Percentiles rank a stretch among this genome's conserved stretches.
Conservation (phyloP, 2,888 invertebrate genomes). For the Anodontia alba region DNA sequence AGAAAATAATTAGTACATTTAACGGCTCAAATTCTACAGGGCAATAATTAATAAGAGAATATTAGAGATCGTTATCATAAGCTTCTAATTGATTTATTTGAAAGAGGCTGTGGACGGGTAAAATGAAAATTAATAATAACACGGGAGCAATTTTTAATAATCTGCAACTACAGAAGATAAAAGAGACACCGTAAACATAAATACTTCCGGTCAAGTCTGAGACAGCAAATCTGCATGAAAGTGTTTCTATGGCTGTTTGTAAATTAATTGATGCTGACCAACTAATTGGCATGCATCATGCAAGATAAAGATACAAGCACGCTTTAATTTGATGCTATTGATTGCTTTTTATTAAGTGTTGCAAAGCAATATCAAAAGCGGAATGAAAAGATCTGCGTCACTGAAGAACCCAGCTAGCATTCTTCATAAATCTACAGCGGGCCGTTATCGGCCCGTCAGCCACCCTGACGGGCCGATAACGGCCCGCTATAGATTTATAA, state of each 20-base stretch:
- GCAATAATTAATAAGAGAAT: slow-evolving; percentile 14
- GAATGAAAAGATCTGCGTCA: no score
- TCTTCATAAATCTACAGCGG: no score
- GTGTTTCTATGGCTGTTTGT: neutral
- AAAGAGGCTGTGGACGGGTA: neutral
- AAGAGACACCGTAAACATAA: slow-evolving; percentile 17
- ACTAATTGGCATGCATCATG: neutral
- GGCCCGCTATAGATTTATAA: no score
- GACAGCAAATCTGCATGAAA: neutral
- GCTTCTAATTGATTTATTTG: slow-evolving; percentile 11
- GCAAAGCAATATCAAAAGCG: no score
- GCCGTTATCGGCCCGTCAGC: no score
- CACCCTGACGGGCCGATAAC: no score
- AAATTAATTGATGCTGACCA: neutral
- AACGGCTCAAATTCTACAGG: slow-evolving; percentile 7
- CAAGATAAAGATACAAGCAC: neutral
- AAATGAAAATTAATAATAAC: neutral
- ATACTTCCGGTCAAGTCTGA: slow-evolving; percentile 24
- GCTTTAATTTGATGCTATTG: no score
- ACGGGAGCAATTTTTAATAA: neutral
- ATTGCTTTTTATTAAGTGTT: no score
- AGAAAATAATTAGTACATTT: slow-evolving; percentile 13
- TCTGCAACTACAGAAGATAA: neutral
- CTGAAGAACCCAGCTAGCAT: no score
- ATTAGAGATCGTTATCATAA: neutral